Evolutionary conservation across 2,797 vertebrate species (phyloP), one percentile per base, ranked within the genome.

Genomic region (Silurus lanzhouensis): DNA sequence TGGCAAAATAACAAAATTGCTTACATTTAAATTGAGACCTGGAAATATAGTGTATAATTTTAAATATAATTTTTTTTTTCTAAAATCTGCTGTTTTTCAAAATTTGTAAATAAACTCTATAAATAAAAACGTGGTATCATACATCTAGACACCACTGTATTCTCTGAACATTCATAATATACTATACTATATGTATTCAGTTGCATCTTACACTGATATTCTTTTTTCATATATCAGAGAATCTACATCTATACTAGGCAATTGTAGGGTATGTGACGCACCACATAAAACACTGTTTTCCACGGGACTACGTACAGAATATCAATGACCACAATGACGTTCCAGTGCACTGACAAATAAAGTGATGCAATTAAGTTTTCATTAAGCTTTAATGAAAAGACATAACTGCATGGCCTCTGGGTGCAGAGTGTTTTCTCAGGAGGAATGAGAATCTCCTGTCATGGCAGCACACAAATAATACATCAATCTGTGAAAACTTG

Each of bases 301-400:
- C 74, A 76, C 57, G n/a, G 52, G 48, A 81, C 66, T 78, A 61
- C 2, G 5, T 38, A 44, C 76, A 64, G 85, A 87, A 87, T 88
- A 84, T 84, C 83, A 89, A 88, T 89, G 82, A 84, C 79, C 74
- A 85, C 66, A 44, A 82, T 80, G 84, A 79, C 64, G 76, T 83
- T 84, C 83, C 81, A 85, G 83, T 22, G 67, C 85, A 83, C 85
- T 81, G 88, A 89, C 82, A 84, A 76, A 87, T 83, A 88, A 89
- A 88, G 83, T 88, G 88, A 87, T 88, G 82, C 87, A 89, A 86
- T 88, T 89, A 89, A 76, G 85, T 86, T 86, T 88, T 86, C 81
- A 88, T 89, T 88, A 85, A 85, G 88, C 80, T 89, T 87, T 88
- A 89, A 85, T 89, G 78, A 88, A 88, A 88, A 88, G 71, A 83